These are phyloP conservation scores for Parauchenoglanis ngamensis DNA, from an alignment of 2,797 vertebrate species.

Conservation along the genomic window DNA sequence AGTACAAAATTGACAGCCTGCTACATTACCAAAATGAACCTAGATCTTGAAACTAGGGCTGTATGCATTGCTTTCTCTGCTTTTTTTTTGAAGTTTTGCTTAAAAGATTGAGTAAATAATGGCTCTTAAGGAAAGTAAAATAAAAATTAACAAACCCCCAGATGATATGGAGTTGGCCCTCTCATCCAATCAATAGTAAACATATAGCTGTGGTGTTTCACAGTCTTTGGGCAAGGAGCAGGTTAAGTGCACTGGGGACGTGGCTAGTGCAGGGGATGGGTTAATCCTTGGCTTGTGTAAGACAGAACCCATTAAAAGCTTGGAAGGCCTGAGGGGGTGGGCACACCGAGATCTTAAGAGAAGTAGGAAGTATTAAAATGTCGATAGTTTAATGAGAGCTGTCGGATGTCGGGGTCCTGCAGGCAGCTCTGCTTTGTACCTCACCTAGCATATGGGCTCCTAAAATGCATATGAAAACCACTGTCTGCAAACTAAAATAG, in stretches of 20 bases:
- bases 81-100: conserved; percentile 34
- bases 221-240: conserved; percentile 39
- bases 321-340: conserved; percentile 46
- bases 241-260: conserved; percentile 42
- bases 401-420: conserved; percentile 49
- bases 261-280: conserved; percentile 29
- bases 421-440: conserved; percentile 53
- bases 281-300: conserved; percentile 51
- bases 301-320: conserved; percentile 50
- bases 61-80: too few species aligned
- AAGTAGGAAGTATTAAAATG: conserved; percentile 65
- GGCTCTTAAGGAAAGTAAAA: conserved; percentile 21
- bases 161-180: conserved; percentile 34
- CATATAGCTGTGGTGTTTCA: conserved; percentile 25
- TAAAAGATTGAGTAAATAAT: conserved; percentile 23
- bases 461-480: conserved; percentile 3
- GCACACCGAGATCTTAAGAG: conserved; percentile 62
- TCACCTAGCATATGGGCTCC: conserved; percentile 10
- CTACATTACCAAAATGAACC: background rate
- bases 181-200: conserved; percentile 42
- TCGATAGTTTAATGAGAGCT: conserved; percentile 60
- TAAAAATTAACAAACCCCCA: conserved; percentile 9
- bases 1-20: background rate
- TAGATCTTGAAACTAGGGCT: background rate
- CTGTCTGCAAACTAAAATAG: conserved; percentile 32